Conservation (phyloP, 2,888 invertebrate species). For the Amiota minor region DNA sequence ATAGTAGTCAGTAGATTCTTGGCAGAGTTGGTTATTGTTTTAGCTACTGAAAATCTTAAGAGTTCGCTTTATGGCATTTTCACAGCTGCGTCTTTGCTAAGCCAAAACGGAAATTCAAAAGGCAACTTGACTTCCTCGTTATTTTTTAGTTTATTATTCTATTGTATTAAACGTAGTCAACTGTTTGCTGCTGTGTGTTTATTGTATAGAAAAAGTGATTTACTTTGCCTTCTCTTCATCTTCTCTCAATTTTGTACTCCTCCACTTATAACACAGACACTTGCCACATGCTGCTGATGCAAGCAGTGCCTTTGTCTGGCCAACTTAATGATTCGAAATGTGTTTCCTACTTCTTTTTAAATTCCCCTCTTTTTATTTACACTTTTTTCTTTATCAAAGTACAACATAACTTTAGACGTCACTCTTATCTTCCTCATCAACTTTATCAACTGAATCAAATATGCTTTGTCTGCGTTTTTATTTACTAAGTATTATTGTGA, state of each 20-base stretch:
- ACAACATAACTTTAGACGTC: too few species aligned
- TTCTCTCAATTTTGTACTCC: too few species aligned
- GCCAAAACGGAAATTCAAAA: not conserved
- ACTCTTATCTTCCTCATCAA: too few species aligned
- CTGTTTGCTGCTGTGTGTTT: not conserved
- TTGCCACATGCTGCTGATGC: not conserved
- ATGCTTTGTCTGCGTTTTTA: constrained; percentile 10
- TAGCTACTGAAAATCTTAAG: not conserved
- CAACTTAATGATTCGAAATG: not conserved
- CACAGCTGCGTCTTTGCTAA: not conserved
- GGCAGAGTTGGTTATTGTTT: constrained; percentile 8
- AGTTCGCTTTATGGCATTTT: not conserved
- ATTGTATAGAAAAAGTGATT: not conserved
- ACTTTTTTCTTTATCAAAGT: too few species aligned
- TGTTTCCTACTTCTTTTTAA: not conserved
- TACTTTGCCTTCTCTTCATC: not conserved
- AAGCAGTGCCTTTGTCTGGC: not conserved
- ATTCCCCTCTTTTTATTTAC: too few species aligned
- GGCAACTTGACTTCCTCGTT: too few species aligned
- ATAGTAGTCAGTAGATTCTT: not conserved
- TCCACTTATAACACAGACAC: too few species aligned
- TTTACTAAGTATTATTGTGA: not conserved
- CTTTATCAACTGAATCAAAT: not conserved
- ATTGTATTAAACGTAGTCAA: not conserved
- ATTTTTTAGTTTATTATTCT: too few species aligned